These are phyloP conservation scores for Elachura formosa DNA, from an alignment of 2,113 vertebrate species.

Conservation along the genomic window DNA sequence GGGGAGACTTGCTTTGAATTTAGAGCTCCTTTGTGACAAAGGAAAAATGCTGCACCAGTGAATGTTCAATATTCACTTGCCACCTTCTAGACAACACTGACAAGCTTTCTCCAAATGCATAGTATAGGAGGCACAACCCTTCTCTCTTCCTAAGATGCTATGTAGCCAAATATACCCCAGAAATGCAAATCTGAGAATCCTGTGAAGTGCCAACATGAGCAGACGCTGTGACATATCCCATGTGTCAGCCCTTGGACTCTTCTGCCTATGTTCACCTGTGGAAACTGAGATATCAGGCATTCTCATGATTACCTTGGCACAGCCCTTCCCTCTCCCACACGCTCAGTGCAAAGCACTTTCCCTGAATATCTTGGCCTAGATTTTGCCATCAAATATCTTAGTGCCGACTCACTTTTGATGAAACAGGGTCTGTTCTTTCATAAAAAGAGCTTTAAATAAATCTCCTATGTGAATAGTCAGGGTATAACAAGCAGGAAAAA, in stretches of 20 bases:
- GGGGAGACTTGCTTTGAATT: background rate
- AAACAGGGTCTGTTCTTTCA: slow-evolving; percentile 15
- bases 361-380: background rate
- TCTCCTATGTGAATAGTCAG: background rate
- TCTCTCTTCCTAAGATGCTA: background rate
- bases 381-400: slow-evolving; percentile 1
- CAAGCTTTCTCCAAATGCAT: background rate
- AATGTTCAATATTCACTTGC: background rate
- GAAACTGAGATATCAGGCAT: background rate
- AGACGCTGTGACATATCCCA: background rate
- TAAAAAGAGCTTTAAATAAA: slow-evolving; percentile 45
- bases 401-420: background rate
- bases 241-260: background rate
- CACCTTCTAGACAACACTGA: background rate
- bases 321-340: background rate
- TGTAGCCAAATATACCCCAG: background rate
- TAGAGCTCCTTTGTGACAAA: background rate
- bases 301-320: rapidly evolving
- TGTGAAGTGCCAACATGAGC: background rate
- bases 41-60: background rate
- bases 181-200: background rate
- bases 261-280: background rate
- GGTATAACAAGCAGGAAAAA: slow-evolving; percentile 5
- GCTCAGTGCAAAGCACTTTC: background rate
- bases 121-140: background rate